Percentiles rank a stretch among this genome's conserved stretches.
phyloP scores from a whole-genome alignment of 2,797 vertebrate genomes.

The Tokudaia tokunoshimensis region DNA sequence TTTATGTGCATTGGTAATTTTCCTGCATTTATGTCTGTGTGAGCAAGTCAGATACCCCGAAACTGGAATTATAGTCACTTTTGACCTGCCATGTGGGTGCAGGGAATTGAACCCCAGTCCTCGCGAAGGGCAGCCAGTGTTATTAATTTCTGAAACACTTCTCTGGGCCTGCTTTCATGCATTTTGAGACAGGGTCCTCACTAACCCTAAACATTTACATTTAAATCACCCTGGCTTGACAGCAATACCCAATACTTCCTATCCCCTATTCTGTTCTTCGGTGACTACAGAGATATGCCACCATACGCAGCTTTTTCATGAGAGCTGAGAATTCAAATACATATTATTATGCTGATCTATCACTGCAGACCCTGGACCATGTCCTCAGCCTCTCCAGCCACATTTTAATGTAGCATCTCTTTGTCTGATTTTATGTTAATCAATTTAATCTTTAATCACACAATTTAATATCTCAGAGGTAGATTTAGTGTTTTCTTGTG shows the following conservation, averaged over 20 bases:
- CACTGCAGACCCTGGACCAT: neutral
- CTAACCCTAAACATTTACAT: neutral
- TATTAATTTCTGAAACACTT: neutral
- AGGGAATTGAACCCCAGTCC: neutral
- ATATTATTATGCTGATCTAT: too few relatives aligned
- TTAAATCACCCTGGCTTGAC: neutral
- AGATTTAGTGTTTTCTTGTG: neutral
- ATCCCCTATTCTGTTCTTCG: too few relatives aligned
- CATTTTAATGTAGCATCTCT: neutral
- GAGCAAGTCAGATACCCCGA: neutral
- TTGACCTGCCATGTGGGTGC: neutral
- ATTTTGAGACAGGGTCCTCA: neutral
- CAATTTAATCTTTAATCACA: neutral
- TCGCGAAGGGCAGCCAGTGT: neutral
- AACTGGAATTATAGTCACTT: neutral
- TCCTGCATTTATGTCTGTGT: neutral
- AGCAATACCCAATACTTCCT: too few relatives aligned
- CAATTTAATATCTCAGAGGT: neutral
- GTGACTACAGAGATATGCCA: neutral
- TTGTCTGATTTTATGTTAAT: neutral
- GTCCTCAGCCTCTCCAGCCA: neutral
- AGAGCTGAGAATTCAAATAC: neutral
- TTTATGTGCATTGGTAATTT: neutral
- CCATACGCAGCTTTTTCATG: neutral
- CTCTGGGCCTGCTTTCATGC: neutral